Evolutionary conservation across 2,797 vertebrate genomes (phyloP).

Genomic region (Corythornis leucogaster): DNA sequence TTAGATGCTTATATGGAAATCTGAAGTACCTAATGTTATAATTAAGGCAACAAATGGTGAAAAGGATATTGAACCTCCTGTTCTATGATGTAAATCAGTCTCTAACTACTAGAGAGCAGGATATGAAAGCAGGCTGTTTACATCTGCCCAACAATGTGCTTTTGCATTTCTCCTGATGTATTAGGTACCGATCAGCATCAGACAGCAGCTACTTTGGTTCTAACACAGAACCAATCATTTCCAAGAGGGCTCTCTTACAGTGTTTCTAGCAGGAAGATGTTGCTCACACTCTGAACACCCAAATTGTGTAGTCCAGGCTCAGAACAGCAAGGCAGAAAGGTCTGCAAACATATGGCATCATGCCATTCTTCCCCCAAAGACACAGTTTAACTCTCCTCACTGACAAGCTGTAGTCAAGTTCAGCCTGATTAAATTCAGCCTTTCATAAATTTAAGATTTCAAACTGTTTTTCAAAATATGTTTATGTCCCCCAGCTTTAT

Average conservation of each 20-base stretch:
- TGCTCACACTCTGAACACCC: background rate
- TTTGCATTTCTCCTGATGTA: background rate
- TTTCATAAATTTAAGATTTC: background rate
- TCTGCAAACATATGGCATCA: background rate
- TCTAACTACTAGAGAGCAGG: background rate
- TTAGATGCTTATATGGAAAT: slow-evolving; percentile 29
- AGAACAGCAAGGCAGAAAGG: background rate
- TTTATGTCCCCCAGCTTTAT: background rate
- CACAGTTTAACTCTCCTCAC: background rate
- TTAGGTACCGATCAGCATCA: background rate
- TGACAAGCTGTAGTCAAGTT: background rate
- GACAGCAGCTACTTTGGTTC: background rate
- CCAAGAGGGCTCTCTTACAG: background rate
- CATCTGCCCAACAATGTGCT: background rate
- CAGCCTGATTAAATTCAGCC: background rate
- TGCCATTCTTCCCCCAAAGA: background rate
- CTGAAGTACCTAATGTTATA: background rate
- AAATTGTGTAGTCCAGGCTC: background rate
- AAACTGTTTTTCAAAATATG: background rate
- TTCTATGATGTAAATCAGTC: slow-evolving; percentile 8
- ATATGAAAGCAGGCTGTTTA: background rate
- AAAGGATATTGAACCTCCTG: background rate
- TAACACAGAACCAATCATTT: background rate
- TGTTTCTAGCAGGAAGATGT: background rate
- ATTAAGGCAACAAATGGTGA: background rate